Base-by-base conservation (phyloP, 2,797 vertebrate genomes). In the Limnodromus scolopaceus region DNA sequence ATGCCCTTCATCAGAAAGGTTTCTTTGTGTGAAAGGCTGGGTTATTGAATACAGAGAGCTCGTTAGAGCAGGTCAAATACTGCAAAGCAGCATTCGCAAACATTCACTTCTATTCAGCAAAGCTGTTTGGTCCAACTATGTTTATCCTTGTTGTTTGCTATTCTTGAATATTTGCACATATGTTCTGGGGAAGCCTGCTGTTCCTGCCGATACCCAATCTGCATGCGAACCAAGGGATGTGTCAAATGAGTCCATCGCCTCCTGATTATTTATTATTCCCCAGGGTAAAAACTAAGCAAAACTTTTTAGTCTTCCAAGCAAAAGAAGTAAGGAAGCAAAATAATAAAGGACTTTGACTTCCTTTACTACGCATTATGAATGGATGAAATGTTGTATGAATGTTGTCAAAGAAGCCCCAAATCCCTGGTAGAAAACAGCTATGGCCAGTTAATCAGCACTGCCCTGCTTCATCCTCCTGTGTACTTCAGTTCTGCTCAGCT, bases 181-280 rank as follows among this genome's bases (percentile, higher is more conserved):
- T 96, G 96, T 96, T 97, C 88, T 93, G 93, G 91, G 93, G 91
- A 95, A 95, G 88, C 94, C 94, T 96, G 92, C 96, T 97, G 96
- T 92, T 96, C 91, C 86, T 96, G 86, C 64, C 4, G 0, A 66
- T 87, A 69, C 71, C 46, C 43, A 10, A 19, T 76, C 94, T 92
- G 92, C 74, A 72, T 55, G 70, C 4, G 7, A 96, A 89, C 81
- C 71, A 77, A 70, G 72, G 80, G 77, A 93, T 57, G 54, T 84
- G 88, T 92, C 83, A 93, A 48, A 79, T 11, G 46, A 89, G 30
- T 19, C 63, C 58, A 32, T 91, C 1, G 3, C 36, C 63, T 93
- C 88, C 66, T 60, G 58, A 69, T 81, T 60, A 86, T 70, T 92
- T 89, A 46, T 93, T 93, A 88, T 78, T 95, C 74, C 65, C 54